Evolutionary conservation across 2,888 invertebrate species (phyloP), one percentile per base, ranked within the genome.

Genomic region (Sesamia inferens): DNA sequence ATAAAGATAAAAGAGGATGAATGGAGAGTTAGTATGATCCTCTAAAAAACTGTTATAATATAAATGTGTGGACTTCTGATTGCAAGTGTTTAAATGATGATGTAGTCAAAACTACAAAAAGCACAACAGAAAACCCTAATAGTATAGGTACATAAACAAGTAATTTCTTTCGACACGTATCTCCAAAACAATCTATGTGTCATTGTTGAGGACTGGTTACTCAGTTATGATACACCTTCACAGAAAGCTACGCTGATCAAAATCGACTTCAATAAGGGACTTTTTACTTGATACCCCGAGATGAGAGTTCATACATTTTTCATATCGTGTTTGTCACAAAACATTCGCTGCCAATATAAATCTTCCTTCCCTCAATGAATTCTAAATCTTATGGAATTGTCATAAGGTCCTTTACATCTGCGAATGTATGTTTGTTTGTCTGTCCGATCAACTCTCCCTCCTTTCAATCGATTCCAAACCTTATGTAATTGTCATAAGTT

Each of bases 241-340:
- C 88, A 88, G 89, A 89, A 93, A 94, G 93, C 81, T 70, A 85
- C 76, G 81, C 81, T 72, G 94, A 95, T 95, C 95, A 93, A 93
- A 93, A 93, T 90, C 91, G 86, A 89, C 92, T 91, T 89, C 92
- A 91, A 91, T 92, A 91, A 90, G 85, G 59, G 84, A 84, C 86
- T 95, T 95, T 96, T 95, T 95, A 91, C 89, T 78, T 77, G 87
- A 88, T 61, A 84, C 85, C n/a, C 84, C 86, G 89, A 93, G 94
- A 94, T 94, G 94, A 94, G 89, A 87, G 77, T 92, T 95, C 95
- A 95, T 95, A 93, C 93, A 95, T 96, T 93, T 96, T 96, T 95
- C 95, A 96, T 96, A 90, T 86, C 87, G 84, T 86, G 90, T 92
- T 92, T 90, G 90, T 90, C 83, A 92, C 91, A 90, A 90, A 88